Evolutionary conservation across 37 sponge, comb jelly and placozoan species (phyloP).

Genomic region (Lycopodina hypogea): DNA sequence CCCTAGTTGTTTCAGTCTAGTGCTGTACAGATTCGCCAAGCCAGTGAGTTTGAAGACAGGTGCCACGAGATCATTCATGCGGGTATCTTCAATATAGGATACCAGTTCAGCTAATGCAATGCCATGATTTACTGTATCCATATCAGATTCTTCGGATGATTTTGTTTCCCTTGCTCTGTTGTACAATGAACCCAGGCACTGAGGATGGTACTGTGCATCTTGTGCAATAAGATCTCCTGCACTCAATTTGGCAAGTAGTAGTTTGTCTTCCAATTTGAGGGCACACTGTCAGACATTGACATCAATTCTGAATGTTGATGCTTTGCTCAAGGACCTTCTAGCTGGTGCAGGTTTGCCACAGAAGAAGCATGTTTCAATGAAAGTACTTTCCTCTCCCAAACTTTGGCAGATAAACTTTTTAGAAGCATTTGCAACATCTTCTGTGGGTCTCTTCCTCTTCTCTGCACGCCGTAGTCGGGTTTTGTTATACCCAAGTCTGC

Average conservation of each 20-base stretch:
- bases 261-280: background rate
- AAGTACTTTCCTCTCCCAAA: background rate
- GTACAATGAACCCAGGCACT: slow-evolving; percentile 14
- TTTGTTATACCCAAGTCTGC: background rate
- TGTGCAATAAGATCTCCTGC: slow-evolving; percentile 27
- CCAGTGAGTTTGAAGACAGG: slow-evolving; percentile 22
- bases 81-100: background rate
- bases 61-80: background rate
- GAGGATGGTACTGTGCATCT: slow-evolving; percentile 25
- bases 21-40: slow-evolving; percentile 8
- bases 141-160: background rate
- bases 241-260: background rate
- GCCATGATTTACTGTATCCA: background rate
- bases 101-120: slow-evolving; percentile 9
- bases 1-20: slow-evolving; percentile 28
- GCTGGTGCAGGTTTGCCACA: background rate
- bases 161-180: slow-evolving; percentile 11
- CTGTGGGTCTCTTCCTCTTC: too few species aligned
- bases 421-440: too few species aligned
- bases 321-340: background rate
- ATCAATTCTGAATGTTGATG: slow-evolving; percentile 30
- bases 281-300: slow-evolving; percentile 20
- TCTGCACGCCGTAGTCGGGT: background rate
- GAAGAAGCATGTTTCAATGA: background rate
- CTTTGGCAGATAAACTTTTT: too few species aligned